Evolutionary conservation across 1,140 invertebrate genomes (phyloP).

Genomic region (Rhopalosiphum maidis): DNA sequence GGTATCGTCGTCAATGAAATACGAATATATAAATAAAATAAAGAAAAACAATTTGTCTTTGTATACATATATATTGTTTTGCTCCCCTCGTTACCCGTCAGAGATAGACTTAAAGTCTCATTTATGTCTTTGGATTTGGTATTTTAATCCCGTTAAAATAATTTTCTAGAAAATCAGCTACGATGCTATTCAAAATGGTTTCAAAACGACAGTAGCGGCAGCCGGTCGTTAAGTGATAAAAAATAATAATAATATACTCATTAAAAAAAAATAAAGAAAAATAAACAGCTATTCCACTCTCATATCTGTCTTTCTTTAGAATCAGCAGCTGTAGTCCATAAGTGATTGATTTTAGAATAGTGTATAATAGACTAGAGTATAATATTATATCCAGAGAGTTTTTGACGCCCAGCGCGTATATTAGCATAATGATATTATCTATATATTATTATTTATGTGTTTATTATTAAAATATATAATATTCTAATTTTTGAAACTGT

Average conservation of each 20-base stretch:
- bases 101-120: not conserved
- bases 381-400: not conserved
- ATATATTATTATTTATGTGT: not conserved
- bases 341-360: not conserved
- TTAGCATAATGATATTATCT: not conserved
- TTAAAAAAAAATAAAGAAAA: not conserved
- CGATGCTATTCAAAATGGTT: not conserved
- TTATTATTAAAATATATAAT: not conserved
- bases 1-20: not conserved
- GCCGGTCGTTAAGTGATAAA: not conserved
- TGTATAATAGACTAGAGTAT: not conserved
- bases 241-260: not conserved
- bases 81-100: not conserved
- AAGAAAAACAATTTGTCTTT: not conserved
- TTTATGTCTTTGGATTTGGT: not conserved
- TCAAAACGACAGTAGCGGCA: not conserved
- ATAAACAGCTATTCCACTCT: not conserved
- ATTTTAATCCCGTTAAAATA: slow-evolving; percentile 5
- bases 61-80: not conserved
- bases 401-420: not conserved
- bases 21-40: slow-evolving; percentile 3
- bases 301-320: not conserved
- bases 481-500: not conserved
- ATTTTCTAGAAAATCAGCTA: not conserved
- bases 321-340: not conserved